Conservation (phyloP, 2,888 invertebrate species). For the Smittia sp. region DNA sequence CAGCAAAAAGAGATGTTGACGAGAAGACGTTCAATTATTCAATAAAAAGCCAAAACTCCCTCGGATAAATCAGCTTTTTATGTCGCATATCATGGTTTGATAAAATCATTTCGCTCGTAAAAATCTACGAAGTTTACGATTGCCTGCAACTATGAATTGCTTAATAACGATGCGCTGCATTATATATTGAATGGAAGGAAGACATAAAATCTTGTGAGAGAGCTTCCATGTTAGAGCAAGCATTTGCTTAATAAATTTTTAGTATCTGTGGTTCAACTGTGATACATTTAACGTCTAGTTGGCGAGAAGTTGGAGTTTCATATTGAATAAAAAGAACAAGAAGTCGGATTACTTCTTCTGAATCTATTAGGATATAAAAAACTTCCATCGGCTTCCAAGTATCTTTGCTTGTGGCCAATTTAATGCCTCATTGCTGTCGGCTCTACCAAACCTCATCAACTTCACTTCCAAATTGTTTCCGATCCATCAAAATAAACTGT, state of each 20-base stretch:
- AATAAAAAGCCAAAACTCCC: constrained; percentile 12
- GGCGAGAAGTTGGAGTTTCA: no score
- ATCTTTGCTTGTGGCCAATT: background rate
- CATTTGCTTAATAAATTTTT: no score
- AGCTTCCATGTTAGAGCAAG: no score
- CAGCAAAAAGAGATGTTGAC: constrained; percentile 3
- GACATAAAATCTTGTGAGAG: background rate
- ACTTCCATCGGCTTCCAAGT: no score
- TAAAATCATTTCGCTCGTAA: constrained; percentile 34
- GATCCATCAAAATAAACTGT: background rate
- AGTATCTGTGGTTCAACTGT: no score
- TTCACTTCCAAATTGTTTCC: background rate
- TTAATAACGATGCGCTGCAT: constrained; percentile 7
- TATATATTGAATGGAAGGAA: background rate
- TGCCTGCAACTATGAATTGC: constrained; percentile 1
- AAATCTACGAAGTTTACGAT: constrained; percentile 1
- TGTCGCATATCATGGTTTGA: constrained; percentile 35
- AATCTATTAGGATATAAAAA: no score
- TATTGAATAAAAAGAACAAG: no score
- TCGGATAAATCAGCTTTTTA: constrained; percentile 29
- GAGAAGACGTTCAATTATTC: constrained; percentile 37
- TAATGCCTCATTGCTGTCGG: background rate
- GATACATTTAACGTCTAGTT: no score
- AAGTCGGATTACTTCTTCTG: no score
- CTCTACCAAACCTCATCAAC: background rate